Conservation (phyloP, 2,888 invertebrate species). For the Drosophila affinis region DNA sequence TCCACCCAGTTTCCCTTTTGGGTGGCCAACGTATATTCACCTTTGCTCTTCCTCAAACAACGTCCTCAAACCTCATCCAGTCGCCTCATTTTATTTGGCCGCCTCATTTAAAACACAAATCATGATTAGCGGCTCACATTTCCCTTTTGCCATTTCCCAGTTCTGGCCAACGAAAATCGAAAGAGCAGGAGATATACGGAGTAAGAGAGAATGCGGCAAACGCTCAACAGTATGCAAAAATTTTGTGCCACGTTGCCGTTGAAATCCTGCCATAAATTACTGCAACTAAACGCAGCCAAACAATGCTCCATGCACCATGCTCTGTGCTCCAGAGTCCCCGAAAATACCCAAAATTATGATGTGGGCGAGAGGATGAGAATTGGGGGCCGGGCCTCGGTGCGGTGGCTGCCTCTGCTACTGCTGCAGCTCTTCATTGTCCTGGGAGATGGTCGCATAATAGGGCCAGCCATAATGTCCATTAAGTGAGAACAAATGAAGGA, state of each 20-base stretch:
- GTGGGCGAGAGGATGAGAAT: not conserved
- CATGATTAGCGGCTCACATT: conserved; percentile 66
- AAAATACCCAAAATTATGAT: conserved; percentile 71
- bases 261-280: conserved; percentile 52
- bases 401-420: not conserved
- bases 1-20: not conserved
- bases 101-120: conserved; percentile 70
- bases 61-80: conserved; percentile 7
- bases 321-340: conserved; percentile 40
- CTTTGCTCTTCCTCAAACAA: conserved; percentile 4
- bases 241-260: conserved; percentile 29
- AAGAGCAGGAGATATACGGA: conserved; percentile 1
- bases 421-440: conserved; percentile 59
- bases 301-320: conserved; percentile 58
- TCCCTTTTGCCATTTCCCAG: conserved; percentile 46
- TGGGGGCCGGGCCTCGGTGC: not conserved
- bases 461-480: conserved; percentile 82
- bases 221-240: conserved; percentile 45
- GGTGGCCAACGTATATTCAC: not conserved
- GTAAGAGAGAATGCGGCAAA: conserved; percentile 10
- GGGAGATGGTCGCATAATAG: conserved; percentile 75
- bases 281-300: conserved; percentile 56
- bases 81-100: conserved; percentile 5
- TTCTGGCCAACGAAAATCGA: conserved; percentile 15
- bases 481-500: conserved; percentile 83